These are phyloP conservation scores for Chiroxiphia lanceolata DNA, from an alignment of 2,797 vertebrate species.

Conservation along the genomic window DNA sequence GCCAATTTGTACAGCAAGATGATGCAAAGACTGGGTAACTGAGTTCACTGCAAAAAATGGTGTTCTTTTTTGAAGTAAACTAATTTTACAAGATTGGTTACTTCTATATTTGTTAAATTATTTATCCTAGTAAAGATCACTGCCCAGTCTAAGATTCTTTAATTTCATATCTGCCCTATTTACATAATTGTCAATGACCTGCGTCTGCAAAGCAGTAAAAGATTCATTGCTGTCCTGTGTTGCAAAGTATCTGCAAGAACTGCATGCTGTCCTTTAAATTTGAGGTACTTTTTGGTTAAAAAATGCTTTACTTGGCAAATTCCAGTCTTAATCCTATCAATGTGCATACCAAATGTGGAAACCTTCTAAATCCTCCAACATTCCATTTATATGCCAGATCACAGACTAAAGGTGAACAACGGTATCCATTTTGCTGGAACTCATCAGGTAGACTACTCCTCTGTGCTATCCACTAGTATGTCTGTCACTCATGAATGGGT, in stretches of 20 bases:
- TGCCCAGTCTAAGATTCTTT: neutral
- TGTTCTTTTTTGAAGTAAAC: neutral
- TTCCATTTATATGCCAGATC: neutral
- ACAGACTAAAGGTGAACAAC: neutral
- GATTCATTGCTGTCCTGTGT: neutral
- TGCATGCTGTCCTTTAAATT: neutral
- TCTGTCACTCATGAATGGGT: neutral
- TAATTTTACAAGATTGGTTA: neutral
- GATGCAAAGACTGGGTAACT: conserved; percentile 6
- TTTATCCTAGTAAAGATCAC: neutral
- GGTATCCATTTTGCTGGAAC: neutral
- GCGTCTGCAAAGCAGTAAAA: neutral
- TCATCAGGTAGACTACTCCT: neutral
- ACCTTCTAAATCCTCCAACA: neutral
- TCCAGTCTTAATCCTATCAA: neutral
- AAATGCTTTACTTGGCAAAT: neutral
- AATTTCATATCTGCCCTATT: neutral
- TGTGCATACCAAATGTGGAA: neutral
- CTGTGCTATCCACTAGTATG: neutral
- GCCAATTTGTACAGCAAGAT: conserved; percentile 30
- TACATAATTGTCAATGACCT: neutral
- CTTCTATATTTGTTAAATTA: neutral
- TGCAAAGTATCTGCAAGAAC: neutral
- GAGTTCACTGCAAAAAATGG: neutral
- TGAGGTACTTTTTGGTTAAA: neutral